phyloP scores from a whole-genome alignment of 2,888 invertebrate genomes.

The Notodonta ziczac region DNA sequence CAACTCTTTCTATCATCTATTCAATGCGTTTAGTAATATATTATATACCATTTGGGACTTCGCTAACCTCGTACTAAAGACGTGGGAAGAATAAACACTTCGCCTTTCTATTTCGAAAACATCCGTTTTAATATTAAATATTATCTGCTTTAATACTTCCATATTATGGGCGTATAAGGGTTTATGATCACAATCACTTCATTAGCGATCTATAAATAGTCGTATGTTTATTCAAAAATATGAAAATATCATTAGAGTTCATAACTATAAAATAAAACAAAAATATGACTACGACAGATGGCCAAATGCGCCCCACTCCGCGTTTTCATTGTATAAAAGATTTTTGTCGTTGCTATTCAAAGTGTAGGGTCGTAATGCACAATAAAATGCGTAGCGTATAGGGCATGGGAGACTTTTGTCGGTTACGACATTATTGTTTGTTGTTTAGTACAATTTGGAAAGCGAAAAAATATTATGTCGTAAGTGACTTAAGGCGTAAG shows the following conservation, averaged over 20 bases:
- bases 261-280: conserved; percentile 42
- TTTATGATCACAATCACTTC: conserved; percentile 24
- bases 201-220: conserved; percentile 14
- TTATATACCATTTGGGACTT: neutral
- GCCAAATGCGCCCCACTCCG: conserved; percentile 56
- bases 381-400: conserved; percentile 8
- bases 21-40: neutral
- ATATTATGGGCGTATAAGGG: neutral
- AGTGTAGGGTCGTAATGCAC: conserved; percentile 26
- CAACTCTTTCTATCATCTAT: neutral
- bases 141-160: neutral
- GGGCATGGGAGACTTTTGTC: conserved; percentile 3
- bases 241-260: conserved; percentile 54
- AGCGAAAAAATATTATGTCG: neutral
- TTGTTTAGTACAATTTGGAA: neutral
- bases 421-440: neutral
- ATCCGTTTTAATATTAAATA: neutral
- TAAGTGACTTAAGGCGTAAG: neutral
- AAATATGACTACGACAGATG: conserved; percentile 64
- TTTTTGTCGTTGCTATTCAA: conserved; percentile 46
- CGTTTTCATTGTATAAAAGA: conserved; percentile 57
- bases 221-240: conserved; percentile 34
- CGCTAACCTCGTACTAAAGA: neutral
- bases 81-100: neutral
- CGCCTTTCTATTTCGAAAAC: neutral